Evolutionary conservation across 2,113 vertebrate species (phyloP), one percentile per base, ranked within the genome.

Genomic region (Chrysochloris asiatica): DNA sequence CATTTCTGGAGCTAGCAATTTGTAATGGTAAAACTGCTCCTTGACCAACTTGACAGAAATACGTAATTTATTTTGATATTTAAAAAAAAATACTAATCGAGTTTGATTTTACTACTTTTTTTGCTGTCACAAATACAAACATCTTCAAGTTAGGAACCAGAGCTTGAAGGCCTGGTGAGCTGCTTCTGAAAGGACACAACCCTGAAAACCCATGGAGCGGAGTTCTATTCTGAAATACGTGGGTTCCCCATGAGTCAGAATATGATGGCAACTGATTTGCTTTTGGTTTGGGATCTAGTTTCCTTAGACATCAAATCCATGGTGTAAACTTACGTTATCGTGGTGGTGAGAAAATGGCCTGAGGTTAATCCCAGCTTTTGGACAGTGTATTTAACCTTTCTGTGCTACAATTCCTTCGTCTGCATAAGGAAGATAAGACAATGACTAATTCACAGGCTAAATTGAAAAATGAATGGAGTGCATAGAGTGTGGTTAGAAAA

Each of bases 1-100:
- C 85, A 16, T 63, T 91, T 77, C 76, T 85, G 83, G 86, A 21
- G 80, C 73, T 88, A 78, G 59, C 78, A 72, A 21, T 93, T 93
- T 36, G 21, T 36, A 83, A 75, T 30, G 69, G 59, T 81, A 91
- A 89, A 79, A 79, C 87, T 82, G 69, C 69, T 54, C 9, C 28
- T 72, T 61, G 56, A 41, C 61, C 36, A n/a, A 22, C 67, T 45
- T 89, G 85, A 67, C 65, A 78, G 73, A 78, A 91, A 69, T 61
- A 85, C 14, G 41, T 28, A 14, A 76, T 65, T 94, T 86, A 76
- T 21, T 85, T 47, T 2, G n/a, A n/a, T 16, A 79, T 69, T 47
- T 81, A n/a, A n/a, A n/a, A n/a, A n/a, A n/a, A n/a, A 4, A 41
- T 33, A 28, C 45, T 67, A 19, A 4, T 79, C 80, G 48, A 45